These are phyloP conservation scores for Andricus grossulariae DNA, from an alignment of 1,140 invertebrate species.

Conservation along the genomic window DNA sequence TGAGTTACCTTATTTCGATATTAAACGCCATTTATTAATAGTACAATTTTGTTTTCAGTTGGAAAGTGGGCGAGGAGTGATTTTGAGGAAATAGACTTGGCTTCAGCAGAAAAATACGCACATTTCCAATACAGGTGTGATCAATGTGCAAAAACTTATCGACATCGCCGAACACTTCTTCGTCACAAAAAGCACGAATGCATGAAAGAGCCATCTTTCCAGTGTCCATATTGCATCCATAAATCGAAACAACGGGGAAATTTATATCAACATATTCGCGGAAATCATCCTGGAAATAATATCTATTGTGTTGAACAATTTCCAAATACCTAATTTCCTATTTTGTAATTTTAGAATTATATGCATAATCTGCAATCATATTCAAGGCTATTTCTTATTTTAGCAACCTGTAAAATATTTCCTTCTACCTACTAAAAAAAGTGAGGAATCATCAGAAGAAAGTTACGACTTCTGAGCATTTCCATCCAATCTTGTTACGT, in stretches of 20 bases:
- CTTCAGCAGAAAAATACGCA: too few species aligned
- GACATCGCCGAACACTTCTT: slow-evolving; percentile 74
- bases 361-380: too few species aligned
- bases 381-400: too few species aligned
- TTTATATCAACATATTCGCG: slow-evolving; percentile 23
- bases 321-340: not conserved
- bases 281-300: slow-evolving; percentile 2
- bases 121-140: not conserved
- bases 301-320: not conserved
- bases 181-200: slow-evolving; percentile 80
- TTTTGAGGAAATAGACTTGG: not conserved
- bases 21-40: too few species aligned
- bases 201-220: slow-evolving; percentile 28
- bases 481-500: too few species aligned
- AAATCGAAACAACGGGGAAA: not conserved
- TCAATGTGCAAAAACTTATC: slow-evolving; percentile 16
- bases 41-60: not conserved
- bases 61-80: not conserved
- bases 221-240: slow-evolving; percentile 21
- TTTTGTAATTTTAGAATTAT: too few species aligned
- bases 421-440: too few species aligned
- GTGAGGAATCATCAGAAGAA: too few species aligned
- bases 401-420: too few species aligned
- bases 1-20: too few species aligned
- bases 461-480: too few species aligned